Evolutionary conservation across 1,140 invertebrate genomes (phyloP).

Genomic region (Eueides isabella): DNA sequence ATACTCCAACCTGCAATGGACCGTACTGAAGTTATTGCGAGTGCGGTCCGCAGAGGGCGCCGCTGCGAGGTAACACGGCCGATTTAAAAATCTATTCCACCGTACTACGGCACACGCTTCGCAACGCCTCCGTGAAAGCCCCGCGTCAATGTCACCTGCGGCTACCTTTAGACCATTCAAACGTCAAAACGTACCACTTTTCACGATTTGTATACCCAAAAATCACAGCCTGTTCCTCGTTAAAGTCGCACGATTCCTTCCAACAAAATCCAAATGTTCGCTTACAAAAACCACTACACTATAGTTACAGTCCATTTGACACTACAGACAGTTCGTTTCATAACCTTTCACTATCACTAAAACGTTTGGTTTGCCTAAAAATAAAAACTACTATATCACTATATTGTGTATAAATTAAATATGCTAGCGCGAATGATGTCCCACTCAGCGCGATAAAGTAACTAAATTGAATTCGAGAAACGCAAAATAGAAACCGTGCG

Average conservation of each 20-base stretch:
- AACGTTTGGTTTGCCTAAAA: constrained; percentile 53
- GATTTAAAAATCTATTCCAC: constrained; percentile 54
- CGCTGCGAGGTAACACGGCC: constrained; percentile 60
- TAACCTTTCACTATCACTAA: constrained; percentile 62
- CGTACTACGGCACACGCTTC: constrained; percentile 34
- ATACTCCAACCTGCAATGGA: constrained; percentile 55
- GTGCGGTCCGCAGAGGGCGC: constrained; percentile 66
- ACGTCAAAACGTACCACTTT: constrained; percentile 66
- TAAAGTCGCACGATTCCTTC: constrained; percentile 48
- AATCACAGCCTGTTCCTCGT: constrained; percentile 68
- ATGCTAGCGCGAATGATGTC: constrained; percentile 65
- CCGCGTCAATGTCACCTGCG: constrained; percentile 54
- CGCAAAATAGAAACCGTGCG: constrained; percentile 81
- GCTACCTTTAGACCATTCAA: constrained; percentile 64
- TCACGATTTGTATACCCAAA: constrained; percentile 42
- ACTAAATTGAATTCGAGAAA: constrained; percentile 80
- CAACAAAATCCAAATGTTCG: constrained; percentile 56
- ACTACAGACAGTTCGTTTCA: constrained; percentile 56
- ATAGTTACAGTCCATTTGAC: constrained; percentile 58
- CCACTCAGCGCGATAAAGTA: constrained; percentile 70
- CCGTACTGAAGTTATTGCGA: constrained; percentile 57
- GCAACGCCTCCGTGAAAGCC: constrained; percentile 46
- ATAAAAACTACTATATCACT: constrained; percentile 60
- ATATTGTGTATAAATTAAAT: constrained; percentile 65
- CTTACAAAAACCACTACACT: constrained; percentile 64